Evolutionary conservation across 2,797 vertebrate species (phyloP).

Genomic region (Amblyopsis hoosieri): DNA sequence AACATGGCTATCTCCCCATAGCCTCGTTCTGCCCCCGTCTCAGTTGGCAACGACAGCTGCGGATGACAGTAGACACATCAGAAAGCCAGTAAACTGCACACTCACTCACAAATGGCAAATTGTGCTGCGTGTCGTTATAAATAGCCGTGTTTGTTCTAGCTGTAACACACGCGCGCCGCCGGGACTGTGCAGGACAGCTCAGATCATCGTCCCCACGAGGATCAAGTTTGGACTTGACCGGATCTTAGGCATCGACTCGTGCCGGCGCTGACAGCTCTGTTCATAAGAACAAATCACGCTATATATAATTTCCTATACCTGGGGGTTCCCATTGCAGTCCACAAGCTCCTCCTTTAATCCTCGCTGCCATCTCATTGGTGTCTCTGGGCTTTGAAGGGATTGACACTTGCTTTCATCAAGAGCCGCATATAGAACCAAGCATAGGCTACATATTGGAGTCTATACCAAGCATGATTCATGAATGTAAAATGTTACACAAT

Average conservation of each 20-base stretch:
- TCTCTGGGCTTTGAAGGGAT: constrained; percentile 35
- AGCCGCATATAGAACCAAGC: not conserved
- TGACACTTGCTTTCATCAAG: constrained; percentile 29
- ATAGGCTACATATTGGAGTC: no score
- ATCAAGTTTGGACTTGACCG: constrained; percentile 79
- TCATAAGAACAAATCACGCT: constrained; percentile 57
- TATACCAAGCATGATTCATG: no score
- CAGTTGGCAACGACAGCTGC: constrained; percentile 74
- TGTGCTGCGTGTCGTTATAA: constrained; percentile 75
- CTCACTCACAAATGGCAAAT: constrained; percentile 75
- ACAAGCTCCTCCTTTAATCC: constrained; percentile 17
- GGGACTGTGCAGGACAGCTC: constrained; percentile 43
- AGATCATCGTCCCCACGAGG: constrained; percentile 73
- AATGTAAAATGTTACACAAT: no score
- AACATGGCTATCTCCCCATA: constrained; percentile 25
- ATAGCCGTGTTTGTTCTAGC: constrained; percentile 79
- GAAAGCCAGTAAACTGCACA: constrained; percentile 56
- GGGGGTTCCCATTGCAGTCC: constrained; percentile 34
- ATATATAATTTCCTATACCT: constrained; percentile 59
- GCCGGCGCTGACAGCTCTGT: constrained; percentile 65
- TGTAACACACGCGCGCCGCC: constrained; percentile 46
- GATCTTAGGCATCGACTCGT: constrained; percentile 66
- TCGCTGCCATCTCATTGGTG: constrained; percentile 19
- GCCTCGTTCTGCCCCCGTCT: constrained; percentile 47
- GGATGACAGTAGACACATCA: constrained; percentile 56